These are phyloP conservation scores for Equus przewalskii DNA, from an alignment of 2,113 vertebrate genomes.

Conservation along the genomic window DNA sequence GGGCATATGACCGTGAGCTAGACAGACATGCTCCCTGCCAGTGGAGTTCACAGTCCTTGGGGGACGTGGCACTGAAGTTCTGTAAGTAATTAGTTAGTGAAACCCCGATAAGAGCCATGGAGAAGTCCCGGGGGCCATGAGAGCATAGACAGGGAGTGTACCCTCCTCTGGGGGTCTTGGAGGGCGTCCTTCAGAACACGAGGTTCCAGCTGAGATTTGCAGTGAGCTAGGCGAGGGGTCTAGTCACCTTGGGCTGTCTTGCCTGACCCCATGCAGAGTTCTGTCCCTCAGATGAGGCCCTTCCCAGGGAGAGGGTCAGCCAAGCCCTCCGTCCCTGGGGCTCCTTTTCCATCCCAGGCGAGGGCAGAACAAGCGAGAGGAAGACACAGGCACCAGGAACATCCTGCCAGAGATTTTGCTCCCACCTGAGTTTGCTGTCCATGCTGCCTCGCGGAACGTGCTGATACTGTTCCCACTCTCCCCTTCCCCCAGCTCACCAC, in stretches of 20 bases:
- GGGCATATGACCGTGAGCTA: background rate
- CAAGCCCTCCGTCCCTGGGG: background rate
- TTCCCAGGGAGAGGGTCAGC: background rate
- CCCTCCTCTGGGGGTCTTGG: background rate
- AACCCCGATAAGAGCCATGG: background rate
- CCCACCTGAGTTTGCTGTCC: background rate
- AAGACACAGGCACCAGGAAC: background rate
- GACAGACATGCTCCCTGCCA: background rate
- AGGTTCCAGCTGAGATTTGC: background rate
- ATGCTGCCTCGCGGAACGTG: background rate
- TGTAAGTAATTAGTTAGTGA: background rate
- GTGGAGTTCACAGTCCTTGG: background rate
- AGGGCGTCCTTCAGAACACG: background rate
- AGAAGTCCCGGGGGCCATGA: background rate
- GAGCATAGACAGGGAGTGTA: background rate
- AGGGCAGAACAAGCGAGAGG: background rate
- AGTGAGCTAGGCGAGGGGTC: background rate
- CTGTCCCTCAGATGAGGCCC: background rate
- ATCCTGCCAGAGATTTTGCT: background rate
- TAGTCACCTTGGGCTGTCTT: background rate
- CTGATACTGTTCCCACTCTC: background rate
- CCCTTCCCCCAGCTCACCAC: fast-evolving
- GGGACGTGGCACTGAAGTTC: background rate
- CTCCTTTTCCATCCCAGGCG: background rate
- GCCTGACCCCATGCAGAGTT: background rate